Base-by-base conservation (phyloP, 2,797 vertebrate species). In the Falco columbarius region DNA sequence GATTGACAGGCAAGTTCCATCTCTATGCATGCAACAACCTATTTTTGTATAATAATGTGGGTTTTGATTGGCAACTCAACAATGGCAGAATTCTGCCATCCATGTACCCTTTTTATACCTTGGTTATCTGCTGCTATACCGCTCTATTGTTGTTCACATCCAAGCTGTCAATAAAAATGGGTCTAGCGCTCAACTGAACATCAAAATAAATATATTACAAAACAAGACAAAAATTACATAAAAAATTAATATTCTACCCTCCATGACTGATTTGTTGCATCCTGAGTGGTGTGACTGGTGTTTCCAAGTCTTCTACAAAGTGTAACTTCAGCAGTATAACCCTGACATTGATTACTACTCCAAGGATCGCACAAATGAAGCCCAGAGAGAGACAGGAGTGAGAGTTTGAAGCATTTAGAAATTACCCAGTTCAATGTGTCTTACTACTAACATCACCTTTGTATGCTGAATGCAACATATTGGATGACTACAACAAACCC, bases 11-110 rank as follows among this genome's bases (percentile, higher is more conserved):
- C 29, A n/a, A 34, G 30, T 26, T 73, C 62, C 83, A 71, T 63
- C 51, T 91, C 63, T 18, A 10, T 62, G 81, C 62, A 86, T 89
- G 44, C 54, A 71, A 52, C 36, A 62, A 38, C 55, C 56, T 95
- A 81, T 92, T 93, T 91, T 68, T 75, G 77, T 75, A 89, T 94
- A 91, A 89, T 86, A 82, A 94, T 52, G 85, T 91, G 81, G 85
- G 71, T 42, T 95, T 93, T 94, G 93, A 96, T 90, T 91, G 91
- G 68, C 90, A 95, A 18, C 52, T 61, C 51, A 32, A 90, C 87
- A 95, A 86, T 71, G 81, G 73, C 49, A 86, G 74, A 90, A 92
- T 84, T 80, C 94, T 94, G 70, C 86, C 58, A 54, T 51, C 82
- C 72, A 9, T 40, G 27, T 42, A 52, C n/a, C 30, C 15, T 52